Conservation (phyloP, 1,140 invertebrate species). For the Tetragnatha versicolor region DNA sequence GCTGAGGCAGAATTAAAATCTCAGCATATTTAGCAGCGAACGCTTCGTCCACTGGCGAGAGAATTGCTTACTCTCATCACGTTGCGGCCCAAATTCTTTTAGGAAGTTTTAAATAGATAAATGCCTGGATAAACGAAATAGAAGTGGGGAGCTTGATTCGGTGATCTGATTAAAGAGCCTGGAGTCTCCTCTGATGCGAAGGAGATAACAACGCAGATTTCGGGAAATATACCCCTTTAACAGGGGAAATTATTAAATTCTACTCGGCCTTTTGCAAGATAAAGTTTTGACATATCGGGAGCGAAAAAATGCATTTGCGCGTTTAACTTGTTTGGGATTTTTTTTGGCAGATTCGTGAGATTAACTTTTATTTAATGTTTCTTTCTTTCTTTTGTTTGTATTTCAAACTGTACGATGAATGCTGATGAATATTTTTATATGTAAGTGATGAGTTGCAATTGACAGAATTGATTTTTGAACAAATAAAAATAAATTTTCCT, state of each 20-base stretch:
- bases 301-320: too few relatives aligned
- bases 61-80: conserved; percentile 9
- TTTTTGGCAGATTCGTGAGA: too few relatives aligned
- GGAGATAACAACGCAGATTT: conserved; percentile 7
- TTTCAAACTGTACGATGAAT: too few relatives aligned
- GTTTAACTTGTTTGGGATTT: too few relatives aligned
- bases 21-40: not conserved
- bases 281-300: too few relatives aligned
- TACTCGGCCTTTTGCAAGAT: not conserved
- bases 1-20: too few relatives aligned
- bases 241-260: conserved; percentile 5
- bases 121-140: conserved; percentile 14
- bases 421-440: too few relatives aligned
- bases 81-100: not conserved
- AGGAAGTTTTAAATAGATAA: conserved; percentile 35
- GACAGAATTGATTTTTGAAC: too few relatives aligned
- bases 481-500: too few relatives aligned
- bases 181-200: conserved; percentile 1
- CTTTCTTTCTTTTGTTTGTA: too few relatives aligned
- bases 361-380: too few relatives aligned
- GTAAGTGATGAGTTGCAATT: too few relatives aligned
- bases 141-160: not conserved
- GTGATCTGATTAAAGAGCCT: not conserved
- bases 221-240: not conserved
- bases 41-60: not conserved